Conservation (phyloP, 2,797 vertebrate genomes). For the Notolabrus celidotus region DNA sequence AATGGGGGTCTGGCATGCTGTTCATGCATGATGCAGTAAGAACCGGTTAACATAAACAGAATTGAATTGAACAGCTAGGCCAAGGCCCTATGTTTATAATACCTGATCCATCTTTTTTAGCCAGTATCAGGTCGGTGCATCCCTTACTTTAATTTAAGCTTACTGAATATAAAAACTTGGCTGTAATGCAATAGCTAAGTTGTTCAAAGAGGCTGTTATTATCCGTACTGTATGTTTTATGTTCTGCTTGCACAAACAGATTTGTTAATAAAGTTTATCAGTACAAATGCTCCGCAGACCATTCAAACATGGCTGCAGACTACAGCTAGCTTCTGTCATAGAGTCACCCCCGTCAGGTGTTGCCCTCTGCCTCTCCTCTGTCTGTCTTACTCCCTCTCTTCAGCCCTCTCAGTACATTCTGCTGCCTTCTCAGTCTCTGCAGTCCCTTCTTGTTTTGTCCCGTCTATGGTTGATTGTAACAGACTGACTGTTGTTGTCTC, state of each 20-base stretch:
- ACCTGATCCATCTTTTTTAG: neutral
- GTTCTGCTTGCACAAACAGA: constrained; percentile 20
- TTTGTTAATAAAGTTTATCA: constrained; percentile 21
- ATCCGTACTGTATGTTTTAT: constrained; percentile 1
- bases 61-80: neutral
- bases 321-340: constrained; percentile 10
- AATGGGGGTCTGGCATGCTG: neutral
- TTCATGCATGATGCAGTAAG: too few species aligned
- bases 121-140: neutral
- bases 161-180: constrained; percentile 4
- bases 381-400: constrained; percentile 58
- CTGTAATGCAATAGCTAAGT: neutral
- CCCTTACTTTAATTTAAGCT: neutral
- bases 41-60: neutral
- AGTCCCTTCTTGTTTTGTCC: constrained; percentile 66
- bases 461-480: constrained; percentile 76
- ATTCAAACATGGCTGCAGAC: constrained; percentile 18
- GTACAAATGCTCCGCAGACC: constrained; percentile 3
- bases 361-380: constrained; percentile 52
- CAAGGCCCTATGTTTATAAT: too few species aligned
- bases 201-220: constrained; percentile 9
- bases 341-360: constrained; percentile 46
- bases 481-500: constrained; percentile 86
- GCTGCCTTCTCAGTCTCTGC: constrained; percentile 65
- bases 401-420: constrained; percentile 61